Base-by-base conservation (phyloP, 2,797 vertebrate species). In the Enteromius fasciolatus region DNA sequence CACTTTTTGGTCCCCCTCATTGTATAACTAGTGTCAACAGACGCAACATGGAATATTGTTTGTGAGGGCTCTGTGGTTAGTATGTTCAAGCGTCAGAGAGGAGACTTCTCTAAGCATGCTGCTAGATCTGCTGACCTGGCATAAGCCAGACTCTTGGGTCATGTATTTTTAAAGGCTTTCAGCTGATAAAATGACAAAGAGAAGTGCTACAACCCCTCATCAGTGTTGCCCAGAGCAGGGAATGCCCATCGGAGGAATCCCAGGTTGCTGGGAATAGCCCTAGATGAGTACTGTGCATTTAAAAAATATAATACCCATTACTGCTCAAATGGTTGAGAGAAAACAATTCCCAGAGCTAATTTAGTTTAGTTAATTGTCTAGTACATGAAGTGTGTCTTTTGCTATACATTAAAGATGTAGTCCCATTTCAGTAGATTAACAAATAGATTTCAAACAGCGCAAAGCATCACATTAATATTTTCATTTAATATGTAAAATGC, bases 151-250 rank as follows among this genome's bases (percentile, higher is more conserved):
- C 86, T 77, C 69, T 17, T 15, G 69, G 46, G 70, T 85, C 81
- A 83, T 87, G 70, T 78, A 84, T 80, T 83, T 86, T 85, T 64
- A 81, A 76, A 79, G 66, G 46, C 48, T 41, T 54, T 25, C 14
- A 33, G 57, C 31, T 61, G 50, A 78, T 50, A 28, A 77, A 54
- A 76, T 46, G 63, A 76, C 73, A 72, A 75, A 70, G 23, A 54
- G 76, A 78, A 72, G 54, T 54, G 63, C 28, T 81, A 36, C 57
- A 81, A 67, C 25, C 33, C 0, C 46, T 54, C 52, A 68, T 82
- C 61, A 61, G 67, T 20, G 4, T 36, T 68, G 31, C 18, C 17
- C 5, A 72, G 57, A 78, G 20, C 63, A 57, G 68, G 74, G 61
- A 72, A 74, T 59, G 14, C 76, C 80, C 76, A 67, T 61, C 18